These are phyloP conservation scores for Siniperca scherzeri DNA, from an alignment of 2,797 vertebrate species.

Conservation along the genomic window DNA sequence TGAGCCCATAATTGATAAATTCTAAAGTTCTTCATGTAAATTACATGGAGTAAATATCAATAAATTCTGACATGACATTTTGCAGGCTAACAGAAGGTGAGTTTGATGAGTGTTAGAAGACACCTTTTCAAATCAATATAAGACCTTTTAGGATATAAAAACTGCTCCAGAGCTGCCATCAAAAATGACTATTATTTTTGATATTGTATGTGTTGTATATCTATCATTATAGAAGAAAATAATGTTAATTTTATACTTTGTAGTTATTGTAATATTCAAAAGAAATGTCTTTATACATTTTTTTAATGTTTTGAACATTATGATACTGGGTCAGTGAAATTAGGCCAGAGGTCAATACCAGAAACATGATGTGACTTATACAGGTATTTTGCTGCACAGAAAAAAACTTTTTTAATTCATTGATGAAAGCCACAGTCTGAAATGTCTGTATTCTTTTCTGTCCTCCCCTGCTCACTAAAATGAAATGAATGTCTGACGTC, in stretches of 20 bases:
- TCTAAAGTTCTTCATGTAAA: neutral
- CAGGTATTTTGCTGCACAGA: neutral
- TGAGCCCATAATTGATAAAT: neutral
- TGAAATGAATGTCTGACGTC: neutral
- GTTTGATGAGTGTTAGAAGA: neutral
- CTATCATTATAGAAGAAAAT: neutral
- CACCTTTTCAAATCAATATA: neutral
- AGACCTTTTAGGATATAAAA: neutral
- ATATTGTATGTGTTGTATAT: too few relatives aligned
- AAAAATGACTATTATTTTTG: neutral
- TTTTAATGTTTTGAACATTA: neutral
- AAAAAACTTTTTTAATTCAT: neutral
- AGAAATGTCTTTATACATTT: neutral
- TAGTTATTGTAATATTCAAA: neutral
- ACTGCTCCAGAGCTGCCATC: neutral
- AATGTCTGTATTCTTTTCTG: neutral
- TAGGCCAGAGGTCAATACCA: neutral
- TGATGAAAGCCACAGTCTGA: conserved; percentile 5
- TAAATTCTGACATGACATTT: neutral
- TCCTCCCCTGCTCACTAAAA: neutral
- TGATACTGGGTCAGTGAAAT: neutral
- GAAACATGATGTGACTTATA: neutral
- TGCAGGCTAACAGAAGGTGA: neutral
- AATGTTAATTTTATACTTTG: neutral
- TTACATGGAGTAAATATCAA: neutral